Percentiles rank a stretch among this genome's conserved stretches.
phyloP scores from a whole-genome alignment of 2,113 vertebrate genomes.

The Nettapus auritus region DNA sequence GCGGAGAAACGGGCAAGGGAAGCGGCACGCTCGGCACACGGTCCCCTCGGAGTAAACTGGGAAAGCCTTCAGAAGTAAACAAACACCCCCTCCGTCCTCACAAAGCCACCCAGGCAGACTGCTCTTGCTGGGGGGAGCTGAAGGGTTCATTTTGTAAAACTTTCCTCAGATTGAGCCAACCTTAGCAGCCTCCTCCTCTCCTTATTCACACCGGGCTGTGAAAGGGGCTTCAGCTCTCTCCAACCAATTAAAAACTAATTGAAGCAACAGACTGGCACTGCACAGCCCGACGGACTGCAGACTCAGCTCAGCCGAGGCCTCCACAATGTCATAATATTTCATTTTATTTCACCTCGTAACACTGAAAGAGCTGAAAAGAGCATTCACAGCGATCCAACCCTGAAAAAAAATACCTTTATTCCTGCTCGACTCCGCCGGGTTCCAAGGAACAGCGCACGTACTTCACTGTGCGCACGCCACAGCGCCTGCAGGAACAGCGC shows the following conservation, averaged over 20 bases:
- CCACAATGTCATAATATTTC: background rate
- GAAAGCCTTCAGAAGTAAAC: background rate
- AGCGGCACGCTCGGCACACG: background rate
- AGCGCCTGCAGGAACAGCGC: background rate
- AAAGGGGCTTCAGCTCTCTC: slow-evolving; percentile 46
- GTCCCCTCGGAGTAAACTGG: background rate
- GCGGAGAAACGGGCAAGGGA: background rate
- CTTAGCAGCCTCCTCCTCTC: slow-evolving; percentile 12
- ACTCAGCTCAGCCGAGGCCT: background rate
- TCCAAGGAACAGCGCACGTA: background rate
- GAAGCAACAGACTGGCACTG: slow-evolving; percentile 4
- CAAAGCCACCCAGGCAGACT: slow-evolving; percentile 38
- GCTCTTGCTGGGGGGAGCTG: background rate
- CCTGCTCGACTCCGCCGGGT: background rate
- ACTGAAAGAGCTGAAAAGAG: background rate
- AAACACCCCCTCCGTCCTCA: background rate
- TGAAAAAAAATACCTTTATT: background rate
- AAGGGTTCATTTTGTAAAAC: slow-evolving; percentile 1
- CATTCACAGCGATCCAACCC: background rate
- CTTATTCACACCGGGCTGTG: slow-evolving; percentile 36
- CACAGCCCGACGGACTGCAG: background rate
- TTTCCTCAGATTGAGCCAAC: slow-evolving; percentile 29
- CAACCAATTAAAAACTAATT: slow-evolving; percentile 62
- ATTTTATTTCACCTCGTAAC: slow-evolving; percentile 5
- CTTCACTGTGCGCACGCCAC: background rate